A percentile compares a stretch with the other conserved stretches of the same genome.
Evolutionary conservation across 2,797 vertebrate species (phyloP).

Genomic region (Sardinella longiceps): DNA sequence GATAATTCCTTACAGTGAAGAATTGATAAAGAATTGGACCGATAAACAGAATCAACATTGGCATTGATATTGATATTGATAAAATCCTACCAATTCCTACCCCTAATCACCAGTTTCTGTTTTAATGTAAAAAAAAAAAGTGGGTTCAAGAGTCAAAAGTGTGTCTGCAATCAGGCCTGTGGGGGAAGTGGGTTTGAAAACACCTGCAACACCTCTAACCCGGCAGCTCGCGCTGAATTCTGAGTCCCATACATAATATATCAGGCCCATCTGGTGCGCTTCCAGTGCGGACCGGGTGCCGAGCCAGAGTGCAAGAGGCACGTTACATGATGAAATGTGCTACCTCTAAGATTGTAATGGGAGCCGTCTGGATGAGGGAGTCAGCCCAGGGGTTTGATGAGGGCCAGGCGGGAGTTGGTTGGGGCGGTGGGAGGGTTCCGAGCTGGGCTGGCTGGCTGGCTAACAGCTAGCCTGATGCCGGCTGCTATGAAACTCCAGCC

Average conservation of each 20-base stretch:
- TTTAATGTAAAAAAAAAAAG: background rate
- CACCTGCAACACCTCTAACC: slow-evolving; percentile 17
- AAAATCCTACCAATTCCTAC: no score
- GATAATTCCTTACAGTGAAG: no score
- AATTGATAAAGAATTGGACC: no score
- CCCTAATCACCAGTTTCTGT: no score
- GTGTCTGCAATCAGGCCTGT: background rate
- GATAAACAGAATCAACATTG: no score
- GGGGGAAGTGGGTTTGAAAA: background rate
- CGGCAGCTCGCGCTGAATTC: background rate
- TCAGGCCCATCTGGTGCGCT: slow-evolving; percentile 10
- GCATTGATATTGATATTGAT: no score
- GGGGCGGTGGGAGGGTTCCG: background rate
- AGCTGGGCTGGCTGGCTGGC: background rate
- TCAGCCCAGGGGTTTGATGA: slow-evolving; percentile 13
- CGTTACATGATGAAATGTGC: slow-evolving; percentile 38
- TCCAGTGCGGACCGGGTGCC: slow-evolving; percentile 18
- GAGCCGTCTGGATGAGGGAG: background rate
- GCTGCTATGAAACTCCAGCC: background rate
- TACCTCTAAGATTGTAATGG: slow-evolving; percentile 1
- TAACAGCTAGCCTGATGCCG: background rate
- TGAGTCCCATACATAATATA: slow-evolving; percentile 23
- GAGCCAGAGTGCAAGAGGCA: slow-evolving; percentile 30
- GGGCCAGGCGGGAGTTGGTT: background rate
- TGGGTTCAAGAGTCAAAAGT: background rate